phyloP scores from a whole-genome alignment of 2,888 invertebrate species.

The Drosophila macrospina region DNA sequence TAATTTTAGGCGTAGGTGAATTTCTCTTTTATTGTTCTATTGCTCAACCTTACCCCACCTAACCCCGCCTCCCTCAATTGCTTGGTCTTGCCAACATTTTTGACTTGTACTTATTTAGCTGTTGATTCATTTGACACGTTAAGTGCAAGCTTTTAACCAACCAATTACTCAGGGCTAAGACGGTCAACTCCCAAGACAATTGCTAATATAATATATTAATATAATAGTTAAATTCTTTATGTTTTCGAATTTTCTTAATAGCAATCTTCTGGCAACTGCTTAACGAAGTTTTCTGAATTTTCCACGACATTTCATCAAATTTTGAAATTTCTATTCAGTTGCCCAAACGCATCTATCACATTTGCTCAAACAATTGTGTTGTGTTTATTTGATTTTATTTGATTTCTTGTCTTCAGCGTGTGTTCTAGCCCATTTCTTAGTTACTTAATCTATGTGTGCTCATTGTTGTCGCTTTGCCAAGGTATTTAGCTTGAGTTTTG shows the following conservation, averaged over 20 bases:
- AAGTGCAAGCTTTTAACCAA: slow-evolving; percentile 9
- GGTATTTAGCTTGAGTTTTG: slow-evolving; percentile 68
- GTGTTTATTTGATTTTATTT: neutral
- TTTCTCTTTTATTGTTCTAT: slow-evolving; percentile 14
- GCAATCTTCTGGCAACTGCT: too few species aligned
- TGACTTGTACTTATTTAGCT: slow-evolving; percentile 36
- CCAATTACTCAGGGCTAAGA: slow-evolving; percentile 1
- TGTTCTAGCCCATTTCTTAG: slow-evolving; percentile 57
- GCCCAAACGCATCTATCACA: slow-evolving; percentile 24
- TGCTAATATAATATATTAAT: neutral
- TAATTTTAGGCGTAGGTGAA: slow-evolving; percentile 73
- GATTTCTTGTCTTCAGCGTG: slow-evolving; percentile 36
- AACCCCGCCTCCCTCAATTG: slow-evolving; percentile 10
- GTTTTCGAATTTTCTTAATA: too few species aligned
- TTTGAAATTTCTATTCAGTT: neutral
- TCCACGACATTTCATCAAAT: slow-evolving; percentile 1
- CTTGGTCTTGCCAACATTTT: slow-evolving; percentile 40
- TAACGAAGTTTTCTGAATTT: neutral
- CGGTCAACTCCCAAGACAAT: neutral
- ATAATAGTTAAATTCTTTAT: neutral
- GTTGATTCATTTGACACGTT: slow-evolving; percentile 51
- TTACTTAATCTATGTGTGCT: slow-evolving; percentile 75
- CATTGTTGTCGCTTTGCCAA: slow-evolving; percentile 79
- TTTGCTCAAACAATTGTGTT: slow-evolving; percentile 2
- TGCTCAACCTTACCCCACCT: neutral